phyloP scores from a whole-genome alignment of 2,113 vertebrate genomes.

The Nipponia nippon region DNA sequence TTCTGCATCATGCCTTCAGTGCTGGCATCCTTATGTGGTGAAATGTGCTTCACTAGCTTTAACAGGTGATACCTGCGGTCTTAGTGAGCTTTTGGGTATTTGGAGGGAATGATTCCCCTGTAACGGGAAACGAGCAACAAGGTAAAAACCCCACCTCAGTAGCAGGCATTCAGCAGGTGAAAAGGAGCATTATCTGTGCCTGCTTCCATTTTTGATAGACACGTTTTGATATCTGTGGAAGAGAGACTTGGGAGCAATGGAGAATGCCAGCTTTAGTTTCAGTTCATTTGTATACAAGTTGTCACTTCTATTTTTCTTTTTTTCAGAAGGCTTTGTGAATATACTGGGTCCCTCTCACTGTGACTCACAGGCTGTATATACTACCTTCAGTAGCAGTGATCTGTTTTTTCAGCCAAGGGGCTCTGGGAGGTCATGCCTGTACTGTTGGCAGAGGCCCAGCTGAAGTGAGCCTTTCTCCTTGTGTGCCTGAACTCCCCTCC shows the following conservation, averaged over 20 bases:
- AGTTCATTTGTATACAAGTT: not conserved
- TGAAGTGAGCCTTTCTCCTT: not conserved
- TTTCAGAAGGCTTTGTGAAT: not conserved
- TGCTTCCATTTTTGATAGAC: not conserved
- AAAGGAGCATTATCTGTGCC: not conserved
- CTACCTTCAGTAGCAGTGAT: not conserved
- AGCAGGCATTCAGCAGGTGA: not conserved
- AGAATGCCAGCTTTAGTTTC: not conserved
- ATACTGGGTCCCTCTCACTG: not conserved
- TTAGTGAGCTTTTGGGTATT: not conserved
- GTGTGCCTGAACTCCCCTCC: not conserved
- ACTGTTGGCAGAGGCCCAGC: no score
- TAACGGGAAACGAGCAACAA: not conserved
- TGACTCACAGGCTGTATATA: not conserved
- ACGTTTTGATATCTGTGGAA: not conserved
- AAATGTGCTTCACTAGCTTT: not conserved
- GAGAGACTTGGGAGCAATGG: not conserved
- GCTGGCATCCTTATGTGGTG: not conserved
- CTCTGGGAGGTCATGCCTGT: not conserved
- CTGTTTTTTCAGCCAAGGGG: not conserved
- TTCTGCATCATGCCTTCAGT: not conserved
- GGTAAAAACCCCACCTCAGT: not conserved
- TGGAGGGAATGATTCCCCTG: not conserved
- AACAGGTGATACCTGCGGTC: not conserved
- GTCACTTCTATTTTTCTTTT: not conserved